These are phyloP conservation scores for Phlogophora meticulosa DNA, from an alignment of 2,888 invertebrate species.

Conservation along the genomic window DNA sequence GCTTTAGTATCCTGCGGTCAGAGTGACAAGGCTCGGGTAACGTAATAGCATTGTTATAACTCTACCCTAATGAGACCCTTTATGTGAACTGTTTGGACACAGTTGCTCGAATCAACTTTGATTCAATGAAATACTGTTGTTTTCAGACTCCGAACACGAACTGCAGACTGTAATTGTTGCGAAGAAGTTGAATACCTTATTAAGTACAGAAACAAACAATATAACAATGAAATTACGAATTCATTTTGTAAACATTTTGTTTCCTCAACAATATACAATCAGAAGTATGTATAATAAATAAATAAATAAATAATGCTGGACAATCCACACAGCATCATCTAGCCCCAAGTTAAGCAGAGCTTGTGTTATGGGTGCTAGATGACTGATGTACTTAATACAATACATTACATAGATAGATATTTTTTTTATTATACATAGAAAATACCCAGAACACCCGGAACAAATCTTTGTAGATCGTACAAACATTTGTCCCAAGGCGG, in stretches of 20 bases:
- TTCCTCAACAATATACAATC: not conserved
- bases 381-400: too few relatives aligned
- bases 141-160: slow-evolving; percentile 17
- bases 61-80: slow-evolving; percentile 68
- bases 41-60: slow-evolving; percentile 73
- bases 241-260: not conserved
- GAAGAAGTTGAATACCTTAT: not conserved
- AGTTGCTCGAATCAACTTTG: slow-evolving; percentile 58
- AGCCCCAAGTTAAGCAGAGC: too few relatives aligned
- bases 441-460: too few relatives aligned
- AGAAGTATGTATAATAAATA: too few relatives aligned
- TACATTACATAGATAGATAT: too few relatives aligned
- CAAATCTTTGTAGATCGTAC: too few relatives aligned
- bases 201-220: not conserved
- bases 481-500: too few relatives aligned
- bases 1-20: slow-evolving; percentile 72
- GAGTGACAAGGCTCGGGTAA: slow-evolving; percentile 69
- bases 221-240: not conserved
- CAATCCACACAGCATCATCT: too few relatives aligned
- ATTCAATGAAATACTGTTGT: slow-evolving; percentile 52
- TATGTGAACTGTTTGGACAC: slow-evolving; percentile 58
- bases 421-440: too few relatives aligned
- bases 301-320: too few relatives aligned
- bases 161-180: slow-evolving; percentile 21
- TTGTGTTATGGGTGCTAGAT: too few relatives aligned